phyloP scores from a whole-genome alignment of 2,113 vertebrate species.

The Erythrolamprus reginae region DNA sequence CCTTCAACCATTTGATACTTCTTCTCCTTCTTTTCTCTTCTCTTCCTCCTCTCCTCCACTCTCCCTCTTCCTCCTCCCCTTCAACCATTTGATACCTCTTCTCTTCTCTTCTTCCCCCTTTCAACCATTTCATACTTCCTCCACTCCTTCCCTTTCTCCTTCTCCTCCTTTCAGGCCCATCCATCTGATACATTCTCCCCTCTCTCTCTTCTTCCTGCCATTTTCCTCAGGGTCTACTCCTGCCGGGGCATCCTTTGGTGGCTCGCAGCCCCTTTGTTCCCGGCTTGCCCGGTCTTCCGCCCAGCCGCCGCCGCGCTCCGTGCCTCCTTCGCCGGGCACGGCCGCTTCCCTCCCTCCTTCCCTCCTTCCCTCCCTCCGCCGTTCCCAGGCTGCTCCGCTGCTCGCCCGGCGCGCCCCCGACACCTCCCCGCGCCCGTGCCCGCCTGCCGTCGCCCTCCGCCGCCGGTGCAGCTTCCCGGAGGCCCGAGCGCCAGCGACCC shows the following conservation, averaged over 20 bases:
- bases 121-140: not conserved
- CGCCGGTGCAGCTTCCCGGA: constrained; percentile 19
- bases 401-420: constrained; percentile 32
- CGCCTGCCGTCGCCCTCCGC: constrained; percentile 29
- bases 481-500: not conserved
- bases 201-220: not conserved
- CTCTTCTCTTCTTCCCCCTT: too few species aligned
- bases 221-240: constrained; percentile 2
- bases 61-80: too few species aligned
- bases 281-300: not conserved
- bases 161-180: not conserved
- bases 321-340: not conserved
- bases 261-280: not conserved
- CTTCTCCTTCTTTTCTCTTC: too few species aligned
- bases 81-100: too few species aligned
- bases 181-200: not conserved
- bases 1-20: too few species aligned
- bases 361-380: not conserved
- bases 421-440: not conserved
- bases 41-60: too few species aligned
- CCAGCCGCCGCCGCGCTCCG: not conserved
- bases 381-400: not conserved
- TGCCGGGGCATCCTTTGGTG: not conserved
- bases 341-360: not conserved
- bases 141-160: too few species aligned